Evolutionary conservation across 2,888 invertebrate species (phyloP), one percentile per base, ranked within the genome.

Genomic region (Erebia palarica): DNA sequence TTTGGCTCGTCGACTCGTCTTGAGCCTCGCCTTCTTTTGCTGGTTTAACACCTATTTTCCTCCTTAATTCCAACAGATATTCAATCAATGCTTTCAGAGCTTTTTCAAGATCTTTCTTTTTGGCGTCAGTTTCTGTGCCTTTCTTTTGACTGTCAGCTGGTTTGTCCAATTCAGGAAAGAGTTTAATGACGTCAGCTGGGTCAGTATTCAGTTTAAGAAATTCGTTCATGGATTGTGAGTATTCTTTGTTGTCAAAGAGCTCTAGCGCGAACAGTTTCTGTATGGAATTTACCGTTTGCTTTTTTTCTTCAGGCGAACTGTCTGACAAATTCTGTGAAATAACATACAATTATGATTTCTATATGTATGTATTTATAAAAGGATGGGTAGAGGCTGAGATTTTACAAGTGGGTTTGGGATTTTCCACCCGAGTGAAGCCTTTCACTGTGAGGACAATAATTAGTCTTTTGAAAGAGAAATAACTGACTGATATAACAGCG

Each of bases 101-200:
- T 77, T 95, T 96, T 87, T 99, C 98, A 71, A 97, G 89, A 83
- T 99, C 98, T 73, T 96, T 96, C 64, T 97, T 97, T 76, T 96
- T 96, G 68, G 98, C 18, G 1, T 68, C 68, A 27, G 68, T 36
- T n/a, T 68, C 68, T 8, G 16, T 53, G n/a, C 60, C 89, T 60
- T 96, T 88, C 69, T 95, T 90, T 1, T 83, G 80, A 4, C 78
- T 80, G 0, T 84, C 85, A 0, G 84, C 77, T 67, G 83, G 90
- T 2, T 96, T 96, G 64, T 97, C 94, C 65, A 99, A 91, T 84
- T 98, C 97, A 0, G 99, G 99, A 89, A 98, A 99, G 47, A 99
- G 92, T 74, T 98, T 96, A 75, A 99, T 99, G 11, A 99, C 99
- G 85, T 98, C 97, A 60, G 97, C 97, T 0, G 99, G 98, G 91